Evolutionary conservation across 2,888 invertebrate genomes (phyloP), one percentile per base, ranked within the genome.

Genomic region (Rhorus exstirpatorius): DNA sequence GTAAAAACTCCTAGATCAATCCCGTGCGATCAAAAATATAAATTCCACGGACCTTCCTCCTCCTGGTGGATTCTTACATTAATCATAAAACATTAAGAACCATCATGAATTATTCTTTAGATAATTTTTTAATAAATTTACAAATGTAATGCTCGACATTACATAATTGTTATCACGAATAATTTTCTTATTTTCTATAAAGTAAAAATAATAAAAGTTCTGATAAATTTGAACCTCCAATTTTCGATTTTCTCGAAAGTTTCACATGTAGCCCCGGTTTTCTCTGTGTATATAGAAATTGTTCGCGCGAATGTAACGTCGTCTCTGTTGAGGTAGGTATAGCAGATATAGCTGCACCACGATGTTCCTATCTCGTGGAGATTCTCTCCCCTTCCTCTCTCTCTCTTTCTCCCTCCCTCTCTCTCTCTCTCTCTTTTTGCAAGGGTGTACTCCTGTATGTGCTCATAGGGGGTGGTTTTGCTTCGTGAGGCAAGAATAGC

Each of bases 401-500:
- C n/a, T 41, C 19, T 3, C 10, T 61, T 38, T 53, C 31, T n/a
- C n/a, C 19, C n/a, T 41, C 19, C 1, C 10, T 61, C 24, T 53
- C 31, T n/a, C n/a, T 31, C n/a, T 41, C 31, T n/a, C n/a, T 31
- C n/a, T 41, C 19, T 3, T 12, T 61, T 38, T 53, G 17, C 24
- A 41, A 19, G 17, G 38, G 55, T 41, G 26, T 58, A 70, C 26
- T 58, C 17, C 63, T 49, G 51, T 53, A 51, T 74, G 67, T 70
- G 60, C 51, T 31, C 0, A 65, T 31, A 58, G 51, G 41, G 35
- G 61, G 41, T 61, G 51, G 68, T 53, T 61, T 38, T 31, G 72
- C 83, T 84, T 84, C 84, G 79, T 83, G 86, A 85, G 84, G 75
- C 75, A 81, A 84, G 86, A 85, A 85, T 68, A 72, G 68, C 55